phyloP scores from a whole-genome alignment of 30 jellyfish, hydroid and myxozoan genomes.

The Sanderia malayensis region DNA sequence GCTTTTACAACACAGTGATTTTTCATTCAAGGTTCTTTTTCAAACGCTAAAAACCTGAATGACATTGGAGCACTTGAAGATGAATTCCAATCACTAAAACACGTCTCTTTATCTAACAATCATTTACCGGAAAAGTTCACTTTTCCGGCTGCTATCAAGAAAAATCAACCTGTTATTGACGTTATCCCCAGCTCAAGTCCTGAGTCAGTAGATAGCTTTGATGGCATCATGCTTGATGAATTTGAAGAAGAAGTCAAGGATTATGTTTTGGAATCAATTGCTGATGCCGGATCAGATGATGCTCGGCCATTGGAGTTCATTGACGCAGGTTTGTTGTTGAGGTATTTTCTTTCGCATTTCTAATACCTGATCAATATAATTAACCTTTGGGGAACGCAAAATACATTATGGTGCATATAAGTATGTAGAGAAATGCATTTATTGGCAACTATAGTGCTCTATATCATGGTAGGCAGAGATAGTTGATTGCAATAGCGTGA shows the following conservation, averaged over 20 bases:
- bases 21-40: no score
- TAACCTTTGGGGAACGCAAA: no score
- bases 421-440: no score
- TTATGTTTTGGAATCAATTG: background rate
- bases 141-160: background rate
- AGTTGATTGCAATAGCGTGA: no score
- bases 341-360: no score
- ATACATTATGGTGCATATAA: no score
- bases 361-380: no score
- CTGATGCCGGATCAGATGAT: background rate
- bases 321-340: conserved; percentile 13
- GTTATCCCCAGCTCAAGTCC: conserved; percentile 61
- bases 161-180: background rate
- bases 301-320: background rate
- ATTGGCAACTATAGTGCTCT: no score
- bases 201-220: conserved; percentile 44
- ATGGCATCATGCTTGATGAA: background rate
- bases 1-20: no score
- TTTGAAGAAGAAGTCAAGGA: conserved; percentile 10
- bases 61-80: no score
- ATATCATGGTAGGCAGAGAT: no score
- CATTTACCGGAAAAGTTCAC: conserved; percentile 4
- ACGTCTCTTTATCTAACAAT: background rate
- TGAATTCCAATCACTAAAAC: background rate
- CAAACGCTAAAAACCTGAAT: no score